These are phyloP conservation scores for Branchinecta lindahli DNA, from an alignment of 1,140 invertebrate genomes.

Conservation along the genomic window DNA sequence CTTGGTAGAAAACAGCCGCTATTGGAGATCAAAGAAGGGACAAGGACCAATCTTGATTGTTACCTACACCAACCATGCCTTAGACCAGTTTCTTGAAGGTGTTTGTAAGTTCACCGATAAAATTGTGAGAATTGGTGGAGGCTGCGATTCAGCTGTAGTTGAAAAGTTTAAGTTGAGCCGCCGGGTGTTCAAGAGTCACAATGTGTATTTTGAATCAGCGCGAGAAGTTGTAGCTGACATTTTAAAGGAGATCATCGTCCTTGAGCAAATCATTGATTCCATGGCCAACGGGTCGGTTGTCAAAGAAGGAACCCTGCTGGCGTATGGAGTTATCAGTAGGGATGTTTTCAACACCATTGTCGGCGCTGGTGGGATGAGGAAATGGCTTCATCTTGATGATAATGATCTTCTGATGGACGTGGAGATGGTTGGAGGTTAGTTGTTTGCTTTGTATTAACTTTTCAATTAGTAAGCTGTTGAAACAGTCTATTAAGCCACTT, in stretches of 20 bases:
- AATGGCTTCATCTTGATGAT: too few relatives aligned
- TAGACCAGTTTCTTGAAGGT: slow-evolving; percentile 41
- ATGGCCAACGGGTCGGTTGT: too few relatives aligned
- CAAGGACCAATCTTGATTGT: slow-evolving; percentile 35
- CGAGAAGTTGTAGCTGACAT: background rate
- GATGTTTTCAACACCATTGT: too few relatives aligned
- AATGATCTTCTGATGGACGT: too few relatives aligned
- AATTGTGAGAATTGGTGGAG: slow-evolving; percentile 31
- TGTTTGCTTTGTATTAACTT: too few relatives aligned
- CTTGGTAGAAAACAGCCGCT: slow-evolving; percentile 30
- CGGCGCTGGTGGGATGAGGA: too few relatives aligned
- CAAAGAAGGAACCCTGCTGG: too few relatives aligned
- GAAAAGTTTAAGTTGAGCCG: slow-evolving; percentile 24
- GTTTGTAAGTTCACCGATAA: slow-evolving; percentile 25
- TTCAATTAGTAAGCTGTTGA: too few relatives aligned
- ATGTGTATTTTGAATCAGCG: background rate
- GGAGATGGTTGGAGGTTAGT: too few relatives aligned
- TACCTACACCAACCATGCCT: slow-evolving; percentile 39
- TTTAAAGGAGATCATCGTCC: background rate
- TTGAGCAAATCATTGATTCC: too few relatives aligned
- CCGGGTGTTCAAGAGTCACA: background rate
- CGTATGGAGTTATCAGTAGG: too few relatives aligned
- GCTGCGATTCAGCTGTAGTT: background rate
- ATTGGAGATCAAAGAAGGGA: slow-evolving; percentile 11
- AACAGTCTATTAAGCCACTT: too few relatives aligned